Base-by-base conservation (phyloP, 64 coral and sea anemone species). In the Stylophora pistillata region DNA sequence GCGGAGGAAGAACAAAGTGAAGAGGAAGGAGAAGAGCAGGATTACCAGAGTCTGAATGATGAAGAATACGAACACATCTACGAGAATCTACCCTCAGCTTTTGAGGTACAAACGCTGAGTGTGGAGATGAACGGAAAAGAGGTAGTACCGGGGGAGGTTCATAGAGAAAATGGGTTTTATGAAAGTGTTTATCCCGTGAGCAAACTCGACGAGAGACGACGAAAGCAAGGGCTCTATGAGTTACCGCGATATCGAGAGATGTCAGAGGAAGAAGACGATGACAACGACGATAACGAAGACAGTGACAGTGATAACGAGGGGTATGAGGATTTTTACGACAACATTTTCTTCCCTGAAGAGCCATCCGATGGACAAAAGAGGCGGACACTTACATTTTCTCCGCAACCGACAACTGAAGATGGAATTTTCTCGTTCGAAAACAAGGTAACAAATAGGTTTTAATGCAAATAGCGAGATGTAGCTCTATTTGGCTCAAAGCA, bases 1-100 rank as follows among this genome's bases (percentile, higher is more conserved):
- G 64, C 23, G 20, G 64, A 68, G 52, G 80, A 69, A n/a, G n/a
- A n/a, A n/a, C n/a, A n/a, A n/a, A n/a, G n/a, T n/a, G n/a, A n/a
- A 2, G 23, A 69, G 15, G 33, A 68, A 84, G 37, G 37, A 41
- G 37, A 41, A 6, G 37, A 41, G 37, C 37, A 41, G 37, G 37
- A 84, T 14, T 63, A 84, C 33, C 64, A 84, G 23, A 34, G 31
- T 34, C 13, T 84, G 54, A 69, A 84, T 21, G 80, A 84, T 21
- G 31, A 34, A 53, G 37, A 41, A 41, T 41, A 41, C 37, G 37
- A 41, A 41, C 21, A 47, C 52, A 20, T 4, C n/a, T 62, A 84
- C 33, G 65, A 53, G 17, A 68, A 68, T 11, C 21, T 68, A 11
- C 5, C 23, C 64, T 68, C 64, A 28, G 80, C n/a, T 15, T 84